These are phyloP conservation scores for Columba guinea DNA, from an alignment of 2,797 vertebrate genomes.

Conservation along the genomic window DNA sequence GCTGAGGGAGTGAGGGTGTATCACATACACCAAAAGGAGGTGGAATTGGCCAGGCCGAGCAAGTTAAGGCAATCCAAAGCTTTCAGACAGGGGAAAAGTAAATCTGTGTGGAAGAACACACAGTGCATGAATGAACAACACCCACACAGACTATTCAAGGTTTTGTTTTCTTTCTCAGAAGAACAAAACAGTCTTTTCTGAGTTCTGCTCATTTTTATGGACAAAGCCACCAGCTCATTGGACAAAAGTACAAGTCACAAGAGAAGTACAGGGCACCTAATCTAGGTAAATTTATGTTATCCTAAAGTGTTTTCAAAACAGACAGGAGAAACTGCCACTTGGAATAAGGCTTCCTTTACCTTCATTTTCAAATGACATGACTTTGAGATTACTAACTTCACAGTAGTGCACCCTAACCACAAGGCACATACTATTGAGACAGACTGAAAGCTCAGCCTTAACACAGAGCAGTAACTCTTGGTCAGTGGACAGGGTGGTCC, in stretches of 20 bases:
- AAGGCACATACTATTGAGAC: neutral
- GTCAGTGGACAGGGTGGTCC: neutral
- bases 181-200: neutral
- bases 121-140: neutral
- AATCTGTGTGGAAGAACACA: neutral
- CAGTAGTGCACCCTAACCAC: neutral
- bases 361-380: neutral
- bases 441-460: neutral
- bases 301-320: neutral
- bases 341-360: neutral
- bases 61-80: slow-evolving; percentile 13
- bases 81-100: neutral
- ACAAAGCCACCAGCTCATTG: neutral
- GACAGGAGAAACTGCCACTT: neutral
- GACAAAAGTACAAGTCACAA: neutral
- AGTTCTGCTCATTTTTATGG: neutral
- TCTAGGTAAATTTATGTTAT: neutral
- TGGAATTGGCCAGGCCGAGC: neutral
- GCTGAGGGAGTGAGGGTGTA: neutral
- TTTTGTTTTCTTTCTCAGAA: neutral
- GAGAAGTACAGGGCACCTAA: neutral
- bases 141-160: neutral
- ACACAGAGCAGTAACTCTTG: neutral
- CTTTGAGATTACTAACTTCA: neutral
- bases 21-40: neutral